phyloP scores from a whole-genome alignment of 1,140 invertebrate species.

The Nasonia longicornis region DNA sequence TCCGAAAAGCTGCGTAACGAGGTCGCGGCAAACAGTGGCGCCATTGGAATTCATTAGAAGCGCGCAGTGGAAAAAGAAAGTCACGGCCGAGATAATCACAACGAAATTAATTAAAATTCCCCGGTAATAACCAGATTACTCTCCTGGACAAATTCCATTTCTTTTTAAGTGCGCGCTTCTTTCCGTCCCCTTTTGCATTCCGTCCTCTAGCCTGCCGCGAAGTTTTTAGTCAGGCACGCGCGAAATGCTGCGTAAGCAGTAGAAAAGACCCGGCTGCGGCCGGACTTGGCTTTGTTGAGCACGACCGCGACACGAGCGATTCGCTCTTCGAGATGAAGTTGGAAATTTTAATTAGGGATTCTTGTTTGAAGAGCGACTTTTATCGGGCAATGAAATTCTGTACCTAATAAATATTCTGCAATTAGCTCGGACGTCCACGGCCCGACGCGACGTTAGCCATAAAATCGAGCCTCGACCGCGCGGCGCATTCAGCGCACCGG shows the following conservation, averaged over 20 bases:
- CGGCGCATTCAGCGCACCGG: too few species aligned
- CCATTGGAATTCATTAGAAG: conserved; percentile 26
- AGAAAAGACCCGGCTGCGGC: not conserved
- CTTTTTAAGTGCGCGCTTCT: not conserved
- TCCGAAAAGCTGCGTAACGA: not conserved
- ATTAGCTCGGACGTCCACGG: too few species aligned
- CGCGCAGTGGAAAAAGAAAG: conserved; percentile 3
- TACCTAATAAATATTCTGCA: too few species aligned
- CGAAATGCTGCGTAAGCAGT: not conserved
- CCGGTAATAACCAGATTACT: conserved; percentile 30
- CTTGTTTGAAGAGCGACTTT: too few species aligned
- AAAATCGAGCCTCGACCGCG: too few species aligned
- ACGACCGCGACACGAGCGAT: too few species aligned
- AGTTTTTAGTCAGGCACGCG: not conserved
- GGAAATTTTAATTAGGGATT: too few species aligned
- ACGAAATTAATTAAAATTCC: conserved; percentile 40
- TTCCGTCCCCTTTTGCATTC: not conserved
- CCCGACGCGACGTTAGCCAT: too few species aligned
- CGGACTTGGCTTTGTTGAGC: not conserved
- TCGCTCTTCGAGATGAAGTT: too few species aligned
- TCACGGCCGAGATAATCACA: conserved; percentile 16
- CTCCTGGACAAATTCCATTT: conserved; percentile 13
- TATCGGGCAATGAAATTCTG: too few species aligned
- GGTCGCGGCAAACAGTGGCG: not conserved
- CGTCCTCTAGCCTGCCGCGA: not conserved